A percentile compares a stretch with the other conserved stretches of the same genome.
phyloP scores from a whole-genome alignment of 1,140 invertebrate genomes.

The Drosophila lacertosa region DNA sequence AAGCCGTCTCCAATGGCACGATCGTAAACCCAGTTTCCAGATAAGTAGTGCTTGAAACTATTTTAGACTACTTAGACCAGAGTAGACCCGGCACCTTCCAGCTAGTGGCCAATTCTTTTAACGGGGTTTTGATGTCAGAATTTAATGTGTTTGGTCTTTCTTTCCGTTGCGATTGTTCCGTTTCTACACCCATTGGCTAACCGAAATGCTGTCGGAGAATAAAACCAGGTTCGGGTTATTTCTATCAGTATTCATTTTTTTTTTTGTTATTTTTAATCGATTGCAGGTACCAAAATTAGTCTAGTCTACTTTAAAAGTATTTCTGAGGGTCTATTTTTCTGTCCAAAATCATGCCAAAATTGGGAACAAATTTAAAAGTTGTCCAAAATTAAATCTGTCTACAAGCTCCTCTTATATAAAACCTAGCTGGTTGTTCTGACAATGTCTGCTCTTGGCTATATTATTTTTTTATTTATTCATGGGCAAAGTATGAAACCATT shows the following conservation, averaged over 20 bases:
- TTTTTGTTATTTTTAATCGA: too few species aligned
- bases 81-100: conserved; percentile 26
- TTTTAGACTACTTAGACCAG: conserved; percentile 25
- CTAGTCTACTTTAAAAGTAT: too few species aligned
- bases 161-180: conserved; percentile 6
- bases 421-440: too few species aligned
- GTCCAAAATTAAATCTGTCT: background rate
- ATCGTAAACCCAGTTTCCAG: conserved; percentile 72
- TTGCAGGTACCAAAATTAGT: too few species aligned
- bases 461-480: too few species aligned
- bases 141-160: conserved; percentile 43
- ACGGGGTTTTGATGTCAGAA: conserved; percentile 76
- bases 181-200: conserved; percentile 26
- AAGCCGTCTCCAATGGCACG: conserved; percentile 43
- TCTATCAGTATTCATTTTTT: conserved; percentile 14
- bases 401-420: too few species aligned
- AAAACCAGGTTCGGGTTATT: conserved; percentile 24
- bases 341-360: too few species aligned
- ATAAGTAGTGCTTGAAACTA: conserved; percentile 35
- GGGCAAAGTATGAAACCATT: too few species aligned
- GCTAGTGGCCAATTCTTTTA: conserved; percentile 47
- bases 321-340: too few species aligned
- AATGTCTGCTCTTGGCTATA: too few species aligned
- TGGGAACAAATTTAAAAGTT: background rate
- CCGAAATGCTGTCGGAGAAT: conserved; percentile 29